Conservation (phyloP, 2,888 invertebrate species). For the Lypha dubia region DNA sequence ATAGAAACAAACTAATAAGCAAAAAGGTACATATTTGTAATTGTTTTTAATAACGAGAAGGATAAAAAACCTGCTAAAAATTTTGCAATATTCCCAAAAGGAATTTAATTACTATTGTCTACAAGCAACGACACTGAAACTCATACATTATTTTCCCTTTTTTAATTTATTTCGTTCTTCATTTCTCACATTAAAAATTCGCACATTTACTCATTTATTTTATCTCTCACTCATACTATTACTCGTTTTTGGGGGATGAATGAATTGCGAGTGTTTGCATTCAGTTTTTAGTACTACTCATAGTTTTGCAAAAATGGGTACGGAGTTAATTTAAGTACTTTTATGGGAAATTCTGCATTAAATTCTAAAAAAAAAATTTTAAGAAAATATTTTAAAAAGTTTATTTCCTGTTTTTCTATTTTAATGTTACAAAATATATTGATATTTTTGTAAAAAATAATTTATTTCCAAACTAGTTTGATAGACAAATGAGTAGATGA, state of each 20-base stretch:
- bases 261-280: not conserved
- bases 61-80: slow-evolving; percentile 46
- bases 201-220: slow-evolving; percentile 44
- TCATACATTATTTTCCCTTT: slow-evolving; percentile 47
- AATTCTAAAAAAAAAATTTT: too few relatives aligned
- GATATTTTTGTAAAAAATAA: too few relatives aligned
- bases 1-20: not conserved
- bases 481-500: too few relatives aligned
- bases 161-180: slow-evolving; percentile 25
- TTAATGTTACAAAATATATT: too few relatives aligned
- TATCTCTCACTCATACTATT: slow-evolving; percentile 46
- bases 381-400: too few relatives aligned
- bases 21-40: slow-evolving; percentile 8
- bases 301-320: slow-evolving; percentile 11
- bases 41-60: slow-evolving; percentile 52
- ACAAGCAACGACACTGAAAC: slow-evolving; percentile 70
- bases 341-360: too few relatives aligned
- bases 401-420: too few relatives aligned
- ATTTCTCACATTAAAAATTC: slow-evolving; percentile 43
- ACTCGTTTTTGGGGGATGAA: slow-evolving; percentile 38
- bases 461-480: too few relatives aligned
- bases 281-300: not conserved
- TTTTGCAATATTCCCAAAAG: slow-evolving; percentile 68
- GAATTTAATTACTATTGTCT: slow-evolving; percentile 71
- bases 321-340: not conserved